Evolutionary conservation across 2,797 vertebrate species (phyloP).

Genomic region (Cyclura pinguis): DNA sequence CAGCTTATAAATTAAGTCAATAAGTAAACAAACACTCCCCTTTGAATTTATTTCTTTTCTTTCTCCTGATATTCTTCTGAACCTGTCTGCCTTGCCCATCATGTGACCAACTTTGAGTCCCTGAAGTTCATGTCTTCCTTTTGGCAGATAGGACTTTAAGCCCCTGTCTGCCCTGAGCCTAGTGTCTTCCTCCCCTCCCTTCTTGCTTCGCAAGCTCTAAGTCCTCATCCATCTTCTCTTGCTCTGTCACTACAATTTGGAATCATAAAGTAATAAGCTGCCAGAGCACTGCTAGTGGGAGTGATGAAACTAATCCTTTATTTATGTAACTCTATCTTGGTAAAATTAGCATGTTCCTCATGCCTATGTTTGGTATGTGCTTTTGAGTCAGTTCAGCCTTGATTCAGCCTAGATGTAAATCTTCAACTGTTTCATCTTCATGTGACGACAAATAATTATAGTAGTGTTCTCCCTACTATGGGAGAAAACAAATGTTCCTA

Average conservation of each 20-base stretch:
- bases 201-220: not conserved
- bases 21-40: too few species aligned
- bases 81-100: not conserved
- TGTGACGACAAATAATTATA: too few species aligned
- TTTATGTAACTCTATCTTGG: not conserved
- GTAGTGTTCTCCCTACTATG: too few species aligned
- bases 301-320: not conserved
- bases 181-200: not conserved
- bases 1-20: too few species aligned
- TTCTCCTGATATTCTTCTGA: not conserved
- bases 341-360: not conserved
- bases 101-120: not conserved
- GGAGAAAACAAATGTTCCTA: too few species aligned
- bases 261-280: not conserved
- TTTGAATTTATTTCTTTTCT: not conserved
- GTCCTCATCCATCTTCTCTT: not conserved
- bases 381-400: not conserved
- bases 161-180: not conserved
- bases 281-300: not conserved
- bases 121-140: not conserved
- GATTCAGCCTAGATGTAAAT: too few species aligned
- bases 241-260: not conserved
- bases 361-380: not conserved
- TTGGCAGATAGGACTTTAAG: not conserved
- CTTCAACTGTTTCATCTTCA: too few species aligned